Conservation (phyloP, 2,113 vertebrate species). For the Zapornia atra region DNA sequence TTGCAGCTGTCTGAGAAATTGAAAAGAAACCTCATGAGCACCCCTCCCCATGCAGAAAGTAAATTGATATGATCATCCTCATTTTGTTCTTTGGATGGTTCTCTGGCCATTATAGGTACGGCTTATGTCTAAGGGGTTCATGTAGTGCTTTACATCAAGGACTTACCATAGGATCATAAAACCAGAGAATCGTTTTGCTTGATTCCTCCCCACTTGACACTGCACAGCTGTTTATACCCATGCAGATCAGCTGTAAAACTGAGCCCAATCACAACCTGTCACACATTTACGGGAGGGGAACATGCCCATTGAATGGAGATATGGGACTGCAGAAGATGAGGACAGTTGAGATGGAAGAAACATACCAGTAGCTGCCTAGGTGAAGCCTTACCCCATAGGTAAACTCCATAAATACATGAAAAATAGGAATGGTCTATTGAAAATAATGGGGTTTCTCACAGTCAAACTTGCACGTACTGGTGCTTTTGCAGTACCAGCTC, state of each 20-base stretch:
- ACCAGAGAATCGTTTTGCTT: not conserved
- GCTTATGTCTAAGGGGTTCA: not conserved
- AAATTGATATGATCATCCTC: not conserved
- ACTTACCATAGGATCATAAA: too few species aligned
- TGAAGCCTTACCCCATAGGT: not conserved
- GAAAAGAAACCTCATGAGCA: not conserved
- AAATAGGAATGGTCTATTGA: not conserved
- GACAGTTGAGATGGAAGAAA: not conserved
- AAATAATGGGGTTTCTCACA: not conserved
- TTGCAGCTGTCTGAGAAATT: not conserved
- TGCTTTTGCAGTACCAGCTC: not conserved
- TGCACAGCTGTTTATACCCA: not conserved
- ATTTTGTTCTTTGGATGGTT: not conserved
- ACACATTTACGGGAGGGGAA: not conserved
- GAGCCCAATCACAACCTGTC: not conserved
- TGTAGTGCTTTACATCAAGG: not conserved
- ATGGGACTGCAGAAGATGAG: not conserved
- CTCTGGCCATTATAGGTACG: not conserved
- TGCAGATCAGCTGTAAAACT: not conserved
- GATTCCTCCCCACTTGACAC: not conserved
- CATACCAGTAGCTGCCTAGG: not conserved
- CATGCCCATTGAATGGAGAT: not conserved
- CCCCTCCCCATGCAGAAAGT: not conserved
- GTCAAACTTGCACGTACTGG: fast-evolving
- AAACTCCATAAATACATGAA: not conserved